A percentile compares a stretch with the other conserved stretches of the same genome.
Evolutionary conservation across 2,888 invertebrate species (phyloP).

Genomic region (Smittia sp.): DNA sequence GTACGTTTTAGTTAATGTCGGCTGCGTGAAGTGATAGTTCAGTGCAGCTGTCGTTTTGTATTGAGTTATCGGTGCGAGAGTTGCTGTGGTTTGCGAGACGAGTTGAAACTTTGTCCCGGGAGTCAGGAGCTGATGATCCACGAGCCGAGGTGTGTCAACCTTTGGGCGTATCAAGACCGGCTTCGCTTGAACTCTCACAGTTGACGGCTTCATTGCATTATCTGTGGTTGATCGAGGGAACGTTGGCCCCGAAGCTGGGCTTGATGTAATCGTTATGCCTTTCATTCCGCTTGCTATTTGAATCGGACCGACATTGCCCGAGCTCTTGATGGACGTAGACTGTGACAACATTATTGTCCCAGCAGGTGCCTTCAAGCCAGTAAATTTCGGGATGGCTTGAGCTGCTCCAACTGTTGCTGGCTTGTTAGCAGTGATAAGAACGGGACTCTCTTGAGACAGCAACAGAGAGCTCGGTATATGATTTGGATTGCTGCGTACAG

Average conservation of each 20-base stretch:
- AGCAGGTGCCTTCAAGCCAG: neutral
- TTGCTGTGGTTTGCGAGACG: neutral
- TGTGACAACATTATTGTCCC: neutral
- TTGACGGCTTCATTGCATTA: too few species aligned
- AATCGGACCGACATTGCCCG: too few species aligned
- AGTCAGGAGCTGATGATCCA: neutral
- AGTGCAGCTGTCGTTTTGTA: neutral
- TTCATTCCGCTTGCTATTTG: too few species aligned
- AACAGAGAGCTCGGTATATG: too few species aligned
- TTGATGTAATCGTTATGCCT: too few species aligned
- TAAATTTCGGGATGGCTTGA: neutral
- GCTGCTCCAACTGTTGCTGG: too few species aligned
- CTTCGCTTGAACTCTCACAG: neutral
- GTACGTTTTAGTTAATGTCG: neutral
- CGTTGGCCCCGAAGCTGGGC: too few species aligned
- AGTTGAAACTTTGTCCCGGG: neutral
- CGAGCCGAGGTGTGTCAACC: neutral
- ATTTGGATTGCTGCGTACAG: neutral
- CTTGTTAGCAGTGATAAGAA: too few species aligned
- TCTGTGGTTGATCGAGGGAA: too few species aligned
- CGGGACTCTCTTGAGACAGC: too few species aligned
- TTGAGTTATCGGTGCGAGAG: neutral
- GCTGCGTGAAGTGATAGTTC: neutral
- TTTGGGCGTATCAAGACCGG: conserved; percentile 12
- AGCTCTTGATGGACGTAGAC: too few species aligned